Conservation (phyloP, 1,140 invertebrate genomes). For the Apis laboriosa region DNA sequence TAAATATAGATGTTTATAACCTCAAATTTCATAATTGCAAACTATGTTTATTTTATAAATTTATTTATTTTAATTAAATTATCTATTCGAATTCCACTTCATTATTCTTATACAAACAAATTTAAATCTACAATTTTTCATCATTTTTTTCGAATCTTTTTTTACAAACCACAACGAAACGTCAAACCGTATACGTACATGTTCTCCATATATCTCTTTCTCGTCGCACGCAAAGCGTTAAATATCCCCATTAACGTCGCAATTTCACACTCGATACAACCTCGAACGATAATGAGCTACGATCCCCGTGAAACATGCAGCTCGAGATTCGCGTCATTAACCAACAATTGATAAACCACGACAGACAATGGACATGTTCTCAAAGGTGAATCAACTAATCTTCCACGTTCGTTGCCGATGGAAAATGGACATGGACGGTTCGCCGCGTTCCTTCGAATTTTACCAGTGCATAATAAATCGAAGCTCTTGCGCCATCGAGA, state of each 20-base stretch:
- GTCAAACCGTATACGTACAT: neutral
- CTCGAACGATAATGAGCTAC: neutral
- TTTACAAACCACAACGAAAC: too few relatives aligned
- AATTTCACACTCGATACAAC: slow-evolving; percentile 14
- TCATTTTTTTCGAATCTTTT: too few relatives aligned
- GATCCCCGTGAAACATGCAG: neutral
- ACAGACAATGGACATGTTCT: neutral
- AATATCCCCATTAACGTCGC: neutral
- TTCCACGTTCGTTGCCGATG: too few relatives aligned
- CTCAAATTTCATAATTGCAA: too few relatives aligned
- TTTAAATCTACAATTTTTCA: neutral
- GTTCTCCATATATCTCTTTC: neutral
- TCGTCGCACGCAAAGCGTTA: neutral
- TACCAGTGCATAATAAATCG: slow-evolving; percentile 19
- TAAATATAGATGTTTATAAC: too few relatives aligned
- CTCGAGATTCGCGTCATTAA: slow-evolving; percentile 4
- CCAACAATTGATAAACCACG: slow-evolving; percentile 3
- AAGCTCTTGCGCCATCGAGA: slow-evolving; percentile 16
- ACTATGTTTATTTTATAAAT: too few relatives aligned
- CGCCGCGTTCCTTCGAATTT: slow-evolving; percentile 1
- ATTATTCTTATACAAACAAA: neutral
- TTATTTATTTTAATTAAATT: neutral
- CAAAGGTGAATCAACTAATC: neutral
- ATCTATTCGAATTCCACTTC: neutral
- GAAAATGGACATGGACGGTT: neutral